Evolutionary conservation across 2,113 vertebrate species (phyloP).

Genomic region (Murina feae): DNA sequence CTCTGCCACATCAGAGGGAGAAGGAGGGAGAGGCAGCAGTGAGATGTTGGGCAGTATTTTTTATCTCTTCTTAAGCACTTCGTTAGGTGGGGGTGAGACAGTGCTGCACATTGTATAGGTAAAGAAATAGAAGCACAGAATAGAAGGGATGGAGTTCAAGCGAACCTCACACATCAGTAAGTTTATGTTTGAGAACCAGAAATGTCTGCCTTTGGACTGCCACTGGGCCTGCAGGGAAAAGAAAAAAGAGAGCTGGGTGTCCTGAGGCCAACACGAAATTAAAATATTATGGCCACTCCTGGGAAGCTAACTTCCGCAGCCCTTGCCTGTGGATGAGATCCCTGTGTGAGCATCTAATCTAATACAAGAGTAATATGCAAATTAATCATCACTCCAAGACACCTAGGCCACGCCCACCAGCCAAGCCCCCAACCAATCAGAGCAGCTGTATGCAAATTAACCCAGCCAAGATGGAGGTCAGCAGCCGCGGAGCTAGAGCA

Average conservation of each 20-base stretch:
- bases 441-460: too few relatives aligned
- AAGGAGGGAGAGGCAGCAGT: fast-evolving
- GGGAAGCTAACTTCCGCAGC: background rate
- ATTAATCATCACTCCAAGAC: too few relatives aligned
- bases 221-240: background rate
- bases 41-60: background rate
- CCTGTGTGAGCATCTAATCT: background rate
- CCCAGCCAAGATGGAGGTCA: too few relatives aligned
- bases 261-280: background rate
- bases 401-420: too few relatives aligned
- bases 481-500: too few relatives aligned
- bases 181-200: too few relatives aligned
- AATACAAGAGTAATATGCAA: too few relatives aligned
- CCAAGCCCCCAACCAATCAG: too few relatives aligned
- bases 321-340: background rate
- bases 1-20: background rate
- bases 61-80: background rate
- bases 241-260: background rate
- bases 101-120: background rate
- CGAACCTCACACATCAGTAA: background rate
- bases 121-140: background rate
- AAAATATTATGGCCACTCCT: background rate
- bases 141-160: background rate
- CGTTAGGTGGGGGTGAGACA: background rate
- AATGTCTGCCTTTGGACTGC: background rate